Conservation (phyloP, 1,140 invertebrate species). For the Rhizoglyphus robini region DNA sequence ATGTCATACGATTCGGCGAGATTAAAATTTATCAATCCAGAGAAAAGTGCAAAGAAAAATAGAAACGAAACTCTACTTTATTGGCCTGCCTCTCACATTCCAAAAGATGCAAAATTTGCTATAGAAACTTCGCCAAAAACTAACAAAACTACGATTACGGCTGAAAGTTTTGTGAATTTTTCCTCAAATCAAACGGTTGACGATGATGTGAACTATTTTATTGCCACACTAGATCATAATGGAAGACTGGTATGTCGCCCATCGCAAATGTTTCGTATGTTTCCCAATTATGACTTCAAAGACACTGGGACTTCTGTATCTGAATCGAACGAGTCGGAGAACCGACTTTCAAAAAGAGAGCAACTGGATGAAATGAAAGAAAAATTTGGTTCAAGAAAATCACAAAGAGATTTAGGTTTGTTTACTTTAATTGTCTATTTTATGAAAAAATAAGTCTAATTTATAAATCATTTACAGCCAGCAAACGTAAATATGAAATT, state of each 20-base stretch:
- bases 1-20: neutral
- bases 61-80: neutral
- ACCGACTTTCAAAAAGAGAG: neutral
- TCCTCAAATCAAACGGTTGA: neutral
- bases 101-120: neutral
- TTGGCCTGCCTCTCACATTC: neutral
- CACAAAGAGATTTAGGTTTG: conserved; percentile 12
- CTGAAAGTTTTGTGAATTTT: neutral
- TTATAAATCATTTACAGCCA: neutral
- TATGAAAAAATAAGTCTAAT: neutral
- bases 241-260: neutral
- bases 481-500: conserved; percentile 19
- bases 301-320: neutral
- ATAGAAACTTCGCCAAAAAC: neutral
- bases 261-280: conserved; percentile 13
- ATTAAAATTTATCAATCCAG: neutral
- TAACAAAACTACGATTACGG: neutral
- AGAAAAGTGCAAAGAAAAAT: neutral
- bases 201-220: conserved; percentile 4
- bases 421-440: neutral
- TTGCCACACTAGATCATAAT: neutral
- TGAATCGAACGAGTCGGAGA: neutral
- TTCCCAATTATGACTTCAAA: conserved; percentile 3
- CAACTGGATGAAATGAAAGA: conserved; percentile 20
- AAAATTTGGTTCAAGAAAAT: conserved; percentile 17